Evolutionary conservation across 2,113 vertebrate species (phyloP), one percentile per base, ranked within the genome.

Genomic region (Ciconia maguari): DNA sequence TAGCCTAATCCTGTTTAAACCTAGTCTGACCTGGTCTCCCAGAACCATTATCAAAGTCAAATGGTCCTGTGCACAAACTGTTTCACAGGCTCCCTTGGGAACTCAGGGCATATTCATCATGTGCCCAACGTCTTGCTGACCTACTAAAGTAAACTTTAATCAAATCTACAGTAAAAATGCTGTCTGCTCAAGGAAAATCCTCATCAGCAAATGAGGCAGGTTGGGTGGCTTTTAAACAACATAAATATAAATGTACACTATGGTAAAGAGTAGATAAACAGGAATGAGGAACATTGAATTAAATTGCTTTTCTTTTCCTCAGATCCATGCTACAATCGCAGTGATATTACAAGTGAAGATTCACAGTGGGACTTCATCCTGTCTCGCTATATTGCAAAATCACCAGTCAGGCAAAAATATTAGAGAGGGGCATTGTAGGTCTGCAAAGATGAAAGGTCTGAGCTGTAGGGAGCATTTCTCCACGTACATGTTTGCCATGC

Each of bases 1-100:
- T 93, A 96, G 92, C 83, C 55, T 98, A 97, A 97, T 93, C 78
- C 84, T 97, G 89, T 97, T 98, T 95, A 96, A 98, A 97, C 49
- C 91, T 89, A 17, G 49, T 69, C 83, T 97, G 95, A 96, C 78
- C 84, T 66, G 12, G 69, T 93, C 85, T 91, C 62, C 79, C 65
- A 97, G 86, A 95, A 96, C 91, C 74, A 76, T 80, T 96, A 97
- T 86, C 64, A 78, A 92, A 77, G 70, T 88, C 89, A 94, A 97
- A 82, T 13, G 48, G 36, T 41, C 57, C 42, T 16, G 36, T 7
- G 41, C n/a, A 70, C 20, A 83, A 83, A 51, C 4, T 1, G 2
- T 78, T 86, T 64, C 42, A 90, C 38, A 48, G 55, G 29, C 76
- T 92, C 41, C 54, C 58, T 71, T 89, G 52, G 60, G n/a, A 92